Evolutionary conservation across 2,888 invertebrate species (phyloP), one percentile per base, ranked within the genome.

Genomic region (Drosophila subsilvestris): DNA sequence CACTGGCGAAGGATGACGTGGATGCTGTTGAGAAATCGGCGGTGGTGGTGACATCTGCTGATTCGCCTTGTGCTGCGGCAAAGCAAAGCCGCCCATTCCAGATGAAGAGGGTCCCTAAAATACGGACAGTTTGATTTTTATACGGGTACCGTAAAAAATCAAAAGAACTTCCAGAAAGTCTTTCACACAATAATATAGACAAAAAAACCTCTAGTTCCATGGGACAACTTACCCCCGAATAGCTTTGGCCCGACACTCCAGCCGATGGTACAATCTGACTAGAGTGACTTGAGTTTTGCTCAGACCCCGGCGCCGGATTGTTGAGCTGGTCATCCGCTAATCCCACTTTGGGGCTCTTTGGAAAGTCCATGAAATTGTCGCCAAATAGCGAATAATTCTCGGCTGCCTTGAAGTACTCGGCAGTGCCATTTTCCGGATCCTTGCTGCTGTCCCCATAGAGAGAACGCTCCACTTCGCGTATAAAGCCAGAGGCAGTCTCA

Each of bases 341-440:
- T 14, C 18, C 56, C 44, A 66, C 12, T 1, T 5, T 29, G 29
- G 14, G 2, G 60, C 82, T 83, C 25, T 78, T 67, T 0, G 89
- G 89, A 45, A 90, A 90, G 57, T 90, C 90, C 0, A 85, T 63
- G 61, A 86, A 87, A 14, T 80, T 59, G 12, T 85, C 80, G 1
- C 90, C 90, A 47, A 70, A 78, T 1, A 91, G 44, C 0, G 90
- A 90, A 63, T 91, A 92, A 5, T 89, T 86, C 65, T 92, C 90
- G 7, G 92, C 91, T 0, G 90, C 89, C 69, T 89, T 83, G 63
- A 79, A 86, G 37, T 90, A 90, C 18, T 88, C 89, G 0, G 67
- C 58, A 22, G 80, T 85, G 14, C 80, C 88, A 17, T 74, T 74
- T 6, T 76, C 51, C 18, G 91, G 91, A 67, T 90, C 88, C 0